Evolutionary conservation across 2,888 invertebrate genomes (phyloP).

Genomic region (Ceramica pisi): DNA sequence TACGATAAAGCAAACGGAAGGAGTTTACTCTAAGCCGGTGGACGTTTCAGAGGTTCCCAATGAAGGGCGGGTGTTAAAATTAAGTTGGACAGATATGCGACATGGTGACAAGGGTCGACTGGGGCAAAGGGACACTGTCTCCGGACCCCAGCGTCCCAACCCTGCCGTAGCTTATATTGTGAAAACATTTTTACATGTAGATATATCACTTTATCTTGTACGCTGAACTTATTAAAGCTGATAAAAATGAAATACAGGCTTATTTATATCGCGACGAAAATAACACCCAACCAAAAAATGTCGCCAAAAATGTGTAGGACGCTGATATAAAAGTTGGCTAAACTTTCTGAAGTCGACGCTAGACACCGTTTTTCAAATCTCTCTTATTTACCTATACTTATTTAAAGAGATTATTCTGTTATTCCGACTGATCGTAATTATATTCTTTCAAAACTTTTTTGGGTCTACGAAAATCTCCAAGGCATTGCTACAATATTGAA

Average conservation of each 20-base stretch:
- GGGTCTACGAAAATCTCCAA: slow-evolving; percentile 8
- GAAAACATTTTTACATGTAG: slow-evolving; percentile 63
- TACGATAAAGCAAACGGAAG: slow-evolving; percentile 50
- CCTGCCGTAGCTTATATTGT: slow-evolving; percentile 60
- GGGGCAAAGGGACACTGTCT: slow-evolving; percentile 63
- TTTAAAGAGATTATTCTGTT: slow-evolving; percentile 19
- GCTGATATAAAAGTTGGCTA: slow-evolving; percentile 16
- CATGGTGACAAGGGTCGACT: slow-evolving; percentile 85
- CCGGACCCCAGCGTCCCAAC: slow-evolving; percentile 58
- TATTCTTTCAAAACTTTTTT: slow-evolving; percentile 11
- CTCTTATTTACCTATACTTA: slow-evolving; percentile 21
- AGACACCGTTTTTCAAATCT: slow-evolving; percentile 27
- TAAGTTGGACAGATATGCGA: slow-evolving; percentile 86
- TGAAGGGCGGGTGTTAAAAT: slow-evolving; percentile 78
- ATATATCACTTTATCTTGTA: slow-evolving; percentile 58
- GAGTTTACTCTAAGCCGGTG: slow-evolving; percentile 69
- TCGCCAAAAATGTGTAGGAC: slow-evolving; percentile 8
- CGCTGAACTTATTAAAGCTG: slow-evolving; percentile 57
- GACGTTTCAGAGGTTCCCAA: slow-evolving; percentile 62
- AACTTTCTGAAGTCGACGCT: slow-evolving; percentile 12
- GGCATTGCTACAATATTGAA: slow-evolving; percentile 15
- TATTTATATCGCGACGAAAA: slow-evolving; percentile 27
- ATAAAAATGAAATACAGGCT: slow-evolving; percentile 39
- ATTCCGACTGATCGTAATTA: not conserved
- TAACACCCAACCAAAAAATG: slow-evolving; percentile 23